Evolutionary conservation across 2,888 invertebrate species (phyloP), one percentile per base, ranked within the genome.

Genomic region (Cosmorhoe ocellata): DNA sequence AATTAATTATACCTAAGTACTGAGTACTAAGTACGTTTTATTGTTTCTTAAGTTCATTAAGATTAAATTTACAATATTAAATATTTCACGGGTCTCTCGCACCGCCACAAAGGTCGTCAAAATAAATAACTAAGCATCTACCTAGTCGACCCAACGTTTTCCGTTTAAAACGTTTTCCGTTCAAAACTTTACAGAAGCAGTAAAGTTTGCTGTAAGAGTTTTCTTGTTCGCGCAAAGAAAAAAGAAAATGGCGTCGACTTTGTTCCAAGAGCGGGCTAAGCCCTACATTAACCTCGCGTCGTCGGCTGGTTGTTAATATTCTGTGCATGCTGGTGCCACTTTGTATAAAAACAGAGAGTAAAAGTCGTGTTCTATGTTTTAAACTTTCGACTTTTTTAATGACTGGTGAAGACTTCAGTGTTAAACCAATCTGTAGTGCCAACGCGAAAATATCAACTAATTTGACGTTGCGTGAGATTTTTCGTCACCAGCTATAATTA

Each of bases 211-310:
- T 52, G 55, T 49, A 56, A 47, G 64, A 68, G 63, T 71, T 69
- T 73, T 70, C 75, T 73, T 72, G 69, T 71, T 61, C 56, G 63
- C 51, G 59, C 60, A 56, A 59, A 67, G 67, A 69, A 69, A 75
- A 73, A 73, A 66, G 53, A 63, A 74, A 71, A 76, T 74, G 75
- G 68, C 69, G 70, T 54, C 69, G 71, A 74, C 79, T 78, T 76
- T 82, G 83, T 83, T 79, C 75, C 69, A 74, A 71, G 66, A 69
- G 66, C 68, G 63, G 70, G 79, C 76, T 82, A 82, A 85, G 82
- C 84, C 72, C 71, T 58, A 79, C 85, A 84, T 85, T 85, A 86
- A 81, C 85, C 84, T 84, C 74, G 76, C 71, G 78, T 73, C 75
- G 74, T 56, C 70, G 70, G 67, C 67, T 67, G 64, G 74, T 81